Base-by-base conservation (phyloP, 2,113 vertebrate genomes). In the Alectura lathami region DNA sequence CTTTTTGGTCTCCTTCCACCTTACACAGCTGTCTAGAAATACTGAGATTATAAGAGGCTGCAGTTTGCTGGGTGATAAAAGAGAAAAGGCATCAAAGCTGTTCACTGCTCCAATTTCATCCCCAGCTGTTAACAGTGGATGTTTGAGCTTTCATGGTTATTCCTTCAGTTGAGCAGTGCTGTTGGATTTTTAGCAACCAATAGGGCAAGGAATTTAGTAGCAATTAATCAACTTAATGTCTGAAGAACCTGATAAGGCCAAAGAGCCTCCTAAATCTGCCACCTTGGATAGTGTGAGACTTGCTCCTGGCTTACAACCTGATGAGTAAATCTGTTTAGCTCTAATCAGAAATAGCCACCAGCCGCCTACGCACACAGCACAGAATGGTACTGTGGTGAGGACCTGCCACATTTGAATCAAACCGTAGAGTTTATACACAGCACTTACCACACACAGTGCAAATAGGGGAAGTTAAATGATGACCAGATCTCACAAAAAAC, bases 401-500 rank as follows among this genome's bases (percentile, higher is more conserved):
- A 74, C 3, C 0, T 45, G 62, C 7, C n/a, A 54, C 9, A 17
- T 40, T 38, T 34, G 36, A 94, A 83, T 53, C 26, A 78, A 83
- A 63, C 17, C 12, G 13, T 60, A 32, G 36, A 53, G 20, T 83
- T 91, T 9, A 22, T 22, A 45, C 7, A 23, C 14, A 67, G 14
- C 18, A 93, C 99, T 98, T 95, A 99, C 99, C 99, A 99, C 67
- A 98, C 98, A 42, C 99, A 99, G 96, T 99, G 99, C 83, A 99
- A 96, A 95, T 99, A 99, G 2, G 99, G 99, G 45, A 99, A 99
- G 97, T 99, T 99, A 94, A 99, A 98, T 20, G 98, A 98, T 2
- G 99, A 99, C 98, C 99, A 98, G 96, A 99, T 98, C 96, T 99
- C 99, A 79, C 99, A 99, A 98, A 99, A 99, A 5, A 95, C 99